Base-by-base conservation (phyloP, 2,113 vertebrate genomes). In the Hippocampus guttulatus region DNA sequence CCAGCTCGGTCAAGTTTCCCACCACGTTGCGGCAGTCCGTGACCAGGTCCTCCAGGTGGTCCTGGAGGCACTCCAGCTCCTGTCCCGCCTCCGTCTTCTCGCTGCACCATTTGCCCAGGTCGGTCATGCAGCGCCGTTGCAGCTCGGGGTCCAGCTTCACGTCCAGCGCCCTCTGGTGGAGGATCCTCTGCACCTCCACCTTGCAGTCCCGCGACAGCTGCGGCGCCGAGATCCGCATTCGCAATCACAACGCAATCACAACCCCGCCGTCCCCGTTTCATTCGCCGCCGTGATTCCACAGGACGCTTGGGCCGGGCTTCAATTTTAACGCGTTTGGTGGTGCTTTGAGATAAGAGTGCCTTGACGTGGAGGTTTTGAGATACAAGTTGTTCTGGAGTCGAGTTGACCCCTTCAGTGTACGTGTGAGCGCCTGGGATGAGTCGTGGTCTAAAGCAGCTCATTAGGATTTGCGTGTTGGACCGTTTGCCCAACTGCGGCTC, bases 91-190 rank as follows among this genome's bases (percentile, higher is more conserved):
- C 96, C 0, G 94, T 96, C 81, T 97, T 97, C 61, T 98, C 96
- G 52, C 95, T 98, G 88, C 96, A 98, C 96, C 96, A 98, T 69
- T 98, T 98, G 2, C 96, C 96, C 75, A 98, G 72, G 70, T 98
- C 96, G 4, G 92, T 95, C 91, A 98, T 94, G 79, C 96, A 98
- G 62, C 95, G 95, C 66, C 94, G 91, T 88, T 98, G 96, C 2
- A 98, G 94, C 43, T 91, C 88, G 0, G 96, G 96, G 68, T 98
- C 95, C 83, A 98, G 91, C 74, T 96, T 97, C 69, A 98, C 95
- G 2, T 97, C 96, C 90, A 98, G 91, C 60, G 96, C 96, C 47
- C 96, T 94, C 80, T 97, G 96, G 70, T 98, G 96, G 40, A 98
- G 94, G 71, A 97, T 96, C 58, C 96, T 90, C 71, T 97, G 95